A percentile compares a stretch with the other conserved stretches of the same genome.
These are phyloP conservation scores for Alligator mississippiensis DNA, from an alignment of 2,113 vertebrate genomes.

Conservation along the genomic window DNA sequence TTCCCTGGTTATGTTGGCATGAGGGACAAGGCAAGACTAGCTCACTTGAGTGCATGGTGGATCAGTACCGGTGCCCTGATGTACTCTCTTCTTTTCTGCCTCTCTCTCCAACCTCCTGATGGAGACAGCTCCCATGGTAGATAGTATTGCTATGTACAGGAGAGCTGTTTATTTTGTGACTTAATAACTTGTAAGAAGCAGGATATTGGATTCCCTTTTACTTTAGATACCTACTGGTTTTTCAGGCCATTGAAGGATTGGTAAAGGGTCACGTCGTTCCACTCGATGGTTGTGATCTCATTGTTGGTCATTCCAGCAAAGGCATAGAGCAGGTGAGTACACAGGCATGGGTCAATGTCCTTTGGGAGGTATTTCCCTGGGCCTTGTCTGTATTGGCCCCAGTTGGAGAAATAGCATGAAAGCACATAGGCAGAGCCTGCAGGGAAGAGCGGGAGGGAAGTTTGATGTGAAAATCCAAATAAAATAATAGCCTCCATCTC, in stretches of 20 bases:
- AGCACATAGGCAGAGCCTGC: constrained; percentile 82
- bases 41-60: neutral
- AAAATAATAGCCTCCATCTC: too few species aligned
- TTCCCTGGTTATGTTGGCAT: too few species aligned
- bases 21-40: neutral
- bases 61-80: fast-evolving
- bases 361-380: constrained; percentile 78
- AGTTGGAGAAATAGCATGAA: constrained; percentile 91
- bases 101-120: neutral
- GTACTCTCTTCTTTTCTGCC: neutral
- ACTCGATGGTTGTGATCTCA: constrained; percentile 83
- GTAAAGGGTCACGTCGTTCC: constrained; percentile 87
- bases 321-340: constrained; percentile 86
- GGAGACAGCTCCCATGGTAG: too few species aligned
- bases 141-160: too few species aligned
- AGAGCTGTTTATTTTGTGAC: too few species aligned
- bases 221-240: constrained; percentile 65
- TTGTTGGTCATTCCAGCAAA: constrained; percentile 87
- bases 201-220: neutral
- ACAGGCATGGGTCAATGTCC: constrained; percentile 85
- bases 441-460: neutral
- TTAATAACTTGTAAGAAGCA: too few species aligned
- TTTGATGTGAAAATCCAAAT: too few species aligned
- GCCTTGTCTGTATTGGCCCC: constrained; percentile 88
- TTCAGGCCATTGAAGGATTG: constrained; percentile 87